Evolutionary conservation across 2,888 invertebrate species (phyloP).

Genomic region (Papilio demoleus): DNA sequence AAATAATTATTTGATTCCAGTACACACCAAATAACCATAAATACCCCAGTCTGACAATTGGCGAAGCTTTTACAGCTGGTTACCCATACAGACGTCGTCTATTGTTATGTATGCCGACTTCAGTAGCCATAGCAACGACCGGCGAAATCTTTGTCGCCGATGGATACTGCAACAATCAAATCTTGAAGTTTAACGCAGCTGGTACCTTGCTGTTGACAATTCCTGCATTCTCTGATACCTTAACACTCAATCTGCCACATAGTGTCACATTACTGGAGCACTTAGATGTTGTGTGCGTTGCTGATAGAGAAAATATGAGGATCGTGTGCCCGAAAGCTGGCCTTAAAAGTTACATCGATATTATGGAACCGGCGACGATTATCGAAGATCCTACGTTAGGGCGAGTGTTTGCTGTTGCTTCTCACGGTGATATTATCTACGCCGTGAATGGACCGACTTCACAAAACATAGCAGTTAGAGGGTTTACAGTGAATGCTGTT

Average conservation of each 20-base stretch:
- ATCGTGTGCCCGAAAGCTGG: conserved; percentile 95
- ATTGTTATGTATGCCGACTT: conserved; percentile 97
- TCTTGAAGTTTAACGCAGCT: conserved; percentile 89
- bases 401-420: conserved; percentile 93
- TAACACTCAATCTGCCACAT: conserved; percentile 90
- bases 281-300: conserved; percentile 94
- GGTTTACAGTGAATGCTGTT: conserved; percentile 92
- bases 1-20: conserved; percentile 75
- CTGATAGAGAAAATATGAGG: conserved; percentile 97
- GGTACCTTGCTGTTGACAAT: conserved; percentile 87
- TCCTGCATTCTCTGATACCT: conserved; percentile 85
- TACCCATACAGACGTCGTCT: conserved; percentile 89
- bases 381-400: conserved; percentile 93
- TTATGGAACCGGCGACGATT: conserved; percentile 87
- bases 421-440: conserved; percentile 90
- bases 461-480: conserved; percentile 88
- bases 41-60: conserved; percentile 89
- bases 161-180: conserved; percentile 96
- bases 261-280: conserved; percentile 94
- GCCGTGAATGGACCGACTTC: conserved; percentile 93
- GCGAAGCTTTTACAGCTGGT: conserved; percentile 88
- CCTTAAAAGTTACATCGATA: conserved; percentile 85
- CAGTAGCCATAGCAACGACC: conserved; percentile 93
- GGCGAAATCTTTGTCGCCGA: conserved; percentile 98
- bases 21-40: conserved; percentile 89